Base-by-base conservation (phyloP, 2,113 vertebrate genomes). In the Leptobrachium leishanense region DNA sequence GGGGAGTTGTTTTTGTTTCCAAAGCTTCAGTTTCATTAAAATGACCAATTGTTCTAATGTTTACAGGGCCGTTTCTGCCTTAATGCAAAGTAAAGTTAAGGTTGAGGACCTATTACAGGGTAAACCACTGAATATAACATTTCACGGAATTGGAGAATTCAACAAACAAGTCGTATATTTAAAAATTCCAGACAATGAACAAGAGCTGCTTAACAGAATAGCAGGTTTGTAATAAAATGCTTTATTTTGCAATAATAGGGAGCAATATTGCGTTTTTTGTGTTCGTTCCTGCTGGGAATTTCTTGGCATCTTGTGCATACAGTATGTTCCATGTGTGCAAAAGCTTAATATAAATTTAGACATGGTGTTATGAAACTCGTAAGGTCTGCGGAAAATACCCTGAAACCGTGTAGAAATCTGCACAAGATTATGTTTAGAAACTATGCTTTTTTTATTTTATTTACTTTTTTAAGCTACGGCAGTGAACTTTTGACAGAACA, bases 21-120 rank as follows among this genome's bases (percentile, higher is more conserved):
- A 31, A 31, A 31, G 20, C 20, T 31, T 31, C 20, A 31, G 20
- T 31, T 31, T 31, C 20, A 31, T 31, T 31, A 31, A 31, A 31
- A 31, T 31, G 20, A 31, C 20, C 20, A 31, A 31, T 31, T 31
- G 20, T 31, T 31, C 20, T 31, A 31, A 4, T 57, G 83, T 83
- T 82, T 73, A 1, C 76, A 88, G 85, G 68, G 82, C 80, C 76
- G 15, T 86, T 73, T 71, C 85, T 75, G 85, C 82, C 31, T 62
- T 88, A 43, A 57, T 88, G 41, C 54, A 87, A 75, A 89, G 84
- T 76, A 86, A 89, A 79, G 68, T n/a, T 66, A 85, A 85, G 85
- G 79, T 81, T 10, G 76, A 89, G 83, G 75, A 62, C 44, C 54
- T 88, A 39, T 82, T 88, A 43, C 79, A 86, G 55, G 85, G 81